Conservation (phyloP, 2,888 invertebrate genomes). For the Spodoptera littoralis region DNA sequence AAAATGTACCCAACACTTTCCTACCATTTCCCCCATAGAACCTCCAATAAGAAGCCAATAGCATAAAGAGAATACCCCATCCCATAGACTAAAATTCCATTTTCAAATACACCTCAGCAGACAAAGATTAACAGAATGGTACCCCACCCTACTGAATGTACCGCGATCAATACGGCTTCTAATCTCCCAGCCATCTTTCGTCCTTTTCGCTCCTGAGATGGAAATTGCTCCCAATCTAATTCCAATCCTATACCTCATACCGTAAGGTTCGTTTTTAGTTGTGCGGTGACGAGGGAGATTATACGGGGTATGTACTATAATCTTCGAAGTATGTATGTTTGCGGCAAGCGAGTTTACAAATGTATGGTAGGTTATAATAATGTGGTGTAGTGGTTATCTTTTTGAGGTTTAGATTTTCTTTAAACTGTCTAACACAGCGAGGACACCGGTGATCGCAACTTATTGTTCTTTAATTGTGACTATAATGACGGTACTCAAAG, state of each 20-base stretch:
- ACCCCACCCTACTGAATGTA: conserved; percentile 48
- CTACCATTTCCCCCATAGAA: too few relatives aligned
- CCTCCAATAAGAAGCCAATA: conserved; percentile 39
- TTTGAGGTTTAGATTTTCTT: too few relatives aligned
- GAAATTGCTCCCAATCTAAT: conserved; percentile 57
- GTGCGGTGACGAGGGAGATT: conserved; percentile 14
- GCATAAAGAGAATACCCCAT: conserved; percentile 43
- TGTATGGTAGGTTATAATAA: too few relatives aligned
- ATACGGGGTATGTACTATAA: conserved; percentile 35
- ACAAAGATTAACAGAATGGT: conserved; percentile 84
- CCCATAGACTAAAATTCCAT: conserved; percentile 66
- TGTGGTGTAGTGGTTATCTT: too few relatives aligned
- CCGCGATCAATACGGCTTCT: conserved; percentile 78
- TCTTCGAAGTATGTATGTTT: conserved; percentile 42
- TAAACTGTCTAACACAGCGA: too few relatives aligned
- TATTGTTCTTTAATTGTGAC: too few relatives aligned
- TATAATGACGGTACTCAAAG: too few relatives aligned
- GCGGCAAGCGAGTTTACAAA: conserved; percentile 3
- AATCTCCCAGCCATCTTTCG: conserved; percentile 81
- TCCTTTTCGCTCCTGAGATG: conserved; percentile 82
- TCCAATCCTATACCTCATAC: conserved; percentile 46
- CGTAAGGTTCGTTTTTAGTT: conserved; percentile 39
- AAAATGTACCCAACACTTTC: neutral
- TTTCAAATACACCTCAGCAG: conserved; percentile 75
- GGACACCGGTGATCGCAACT: too few relatives aligned